A percentile compares a stretch with the other conserved stretches of the same genome.
Evolutionary conservation across 2,888 invertebrate species (phyloP).

Genomic region (Maniola hyperantus): DNA sequence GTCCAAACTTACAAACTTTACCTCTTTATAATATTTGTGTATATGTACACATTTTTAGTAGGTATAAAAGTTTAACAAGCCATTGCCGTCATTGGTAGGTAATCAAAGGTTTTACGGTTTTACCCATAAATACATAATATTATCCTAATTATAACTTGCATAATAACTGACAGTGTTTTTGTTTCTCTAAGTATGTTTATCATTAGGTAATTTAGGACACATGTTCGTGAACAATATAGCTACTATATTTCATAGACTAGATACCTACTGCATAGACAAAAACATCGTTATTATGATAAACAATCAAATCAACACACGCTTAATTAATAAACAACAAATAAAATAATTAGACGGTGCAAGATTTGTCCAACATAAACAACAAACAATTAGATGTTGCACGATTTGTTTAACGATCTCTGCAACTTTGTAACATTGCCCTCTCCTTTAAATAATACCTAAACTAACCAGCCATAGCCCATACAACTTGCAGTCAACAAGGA

Average conservation of each 20-base stretch:
- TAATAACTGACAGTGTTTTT: no score
- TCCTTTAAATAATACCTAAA: constrained; percentile 18
- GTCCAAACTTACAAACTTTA: no score
- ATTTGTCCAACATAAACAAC: background rate
- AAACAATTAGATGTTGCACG: constrained; percentile 1
- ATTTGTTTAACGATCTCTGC: background rate
- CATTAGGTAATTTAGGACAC: background rate
- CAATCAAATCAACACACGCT: background rate
- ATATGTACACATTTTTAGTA: no score
- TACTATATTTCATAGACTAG: no score
- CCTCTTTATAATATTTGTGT: no score
- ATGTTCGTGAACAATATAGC: no score
- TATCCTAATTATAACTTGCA: background rate
- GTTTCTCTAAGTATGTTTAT: background rate
- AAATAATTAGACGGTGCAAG: background rate
- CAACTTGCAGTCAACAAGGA: constrained; percentile 36
- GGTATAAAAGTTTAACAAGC: no score
- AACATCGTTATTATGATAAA: background rate
- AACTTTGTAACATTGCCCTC: constrained; percentile 20
- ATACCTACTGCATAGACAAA: background rate
- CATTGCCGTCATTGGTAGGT: no score
- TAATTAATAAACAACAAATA: constrained; percentile 8
- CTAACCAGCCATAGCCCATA: constrained; percentile 1
- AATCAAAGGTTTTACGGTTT: no score
- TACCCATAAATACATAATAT: no score